Evolutionary conservation across 2,888 invertebrate genomes (phyloP).

Genomic region (Apoderus coryli): DNA sequence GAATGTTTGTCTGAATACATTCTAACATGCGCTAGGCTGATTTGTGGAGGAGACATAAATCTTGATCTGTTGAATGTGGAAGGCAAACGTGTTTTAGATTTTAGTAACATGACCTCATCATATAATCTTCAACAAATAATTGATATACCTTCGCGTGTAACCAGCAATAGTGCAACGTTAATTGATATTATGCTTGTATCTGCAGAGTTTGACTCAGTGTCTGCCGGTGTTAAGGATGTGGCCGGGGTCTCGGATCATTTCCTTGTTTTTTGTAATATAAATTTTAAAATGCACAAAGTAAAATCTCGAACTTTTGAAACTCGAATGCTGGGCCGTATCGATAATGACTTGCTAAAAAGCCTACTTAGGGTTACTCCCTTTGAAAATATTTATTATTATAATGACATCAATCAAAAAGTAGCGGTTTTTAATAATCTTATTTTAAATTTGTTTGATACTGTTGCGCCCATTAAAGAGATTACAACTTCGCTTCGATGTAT

Average conservation of each 20-base stretch:
- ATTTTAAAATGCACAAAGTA: background rate
- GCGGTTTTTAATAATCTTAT: background rate
- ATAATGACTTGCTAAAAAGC: background rate
- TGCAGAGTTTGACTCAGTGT: too few species aligned
- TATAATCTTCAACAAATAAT: background rate
- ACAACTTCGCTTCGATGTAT: background rate
- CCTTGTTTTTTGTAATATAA: background rate
- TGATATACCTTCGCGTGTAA: background rate
- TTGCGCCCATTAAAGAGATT: background rate
- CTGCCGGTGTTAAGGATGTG: background rate
- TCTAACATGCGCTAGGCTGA: background rate
- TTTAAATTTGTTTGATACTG: background rate
- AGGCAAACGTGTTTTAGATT: background rate
- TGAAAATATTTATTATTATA: background rate
- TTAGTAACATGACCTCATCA: background rate
- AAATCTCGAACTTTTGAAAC: background rate
- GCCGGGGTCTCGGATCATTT: background rate
- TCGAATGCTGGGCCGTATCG: background rate
- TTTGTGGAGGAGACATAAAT: background rate
- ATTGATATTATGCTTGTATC: background rate
- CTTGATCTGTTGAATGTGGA: background rate
- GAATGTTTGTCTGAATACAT: background rate
- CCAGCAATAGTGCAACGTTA: background rate
- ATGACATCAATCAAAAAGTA: constrained; percentile 2
- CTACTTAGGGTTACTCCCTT: background rate